These are phyloP conservation scores for Carassius gibelio DNA, from an alignment of 2,113 vertebrate genomes.

Conservation along the genomic window DNA sequence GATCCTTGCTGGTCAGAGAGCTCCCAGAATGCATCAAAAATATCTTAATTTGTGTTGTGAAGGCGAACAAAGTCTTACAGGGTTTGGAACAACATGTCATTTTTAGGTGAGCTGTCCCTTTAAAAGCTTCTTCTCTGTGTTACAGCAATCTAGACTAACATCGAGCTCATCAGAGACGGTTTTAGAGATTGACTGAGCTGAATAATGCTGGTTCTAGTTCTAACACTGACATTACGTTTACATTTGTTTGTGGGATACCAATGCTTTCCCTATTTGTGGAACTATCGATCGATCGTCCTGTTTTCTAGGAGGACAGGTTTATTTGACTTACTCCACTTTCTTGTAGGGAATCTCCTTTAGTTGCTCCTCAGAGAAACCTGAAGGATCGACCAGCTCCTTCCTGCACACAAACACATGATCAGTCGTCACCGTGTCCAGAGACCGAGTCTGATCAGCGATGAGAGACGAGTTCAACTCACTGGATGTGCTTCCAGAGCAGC, in stretches of 20 bases:
- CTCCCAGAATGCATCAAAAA: no score
- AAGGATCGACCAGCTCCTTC: slow-evolving; percentile 87
- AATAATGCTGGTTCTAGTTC: not conserved
- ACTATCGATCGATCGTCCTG: not conserved
- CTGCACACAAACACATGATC: slow-evolving; percentile 63
- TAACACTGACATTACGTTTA: no score
- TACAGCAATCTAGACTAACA: slow-evolving; percentile 12
- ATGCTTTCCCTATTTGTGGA: not conserved
- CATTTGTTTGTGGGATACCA: not conserved
- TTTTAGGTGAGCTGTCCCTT: no score
- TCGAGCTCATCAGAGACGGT: not conserved
- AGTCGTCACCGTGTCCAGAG: not conserved
- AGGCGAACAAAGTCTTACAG: no score
- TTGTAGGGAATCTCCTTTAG: slow-evolving; percentile 90
- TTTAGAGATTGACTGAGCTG: not conserved
- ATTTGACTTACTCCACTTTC: slow-evolving; percentile 84
- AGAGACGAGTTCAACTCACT: slow-evolving; percentile 74
- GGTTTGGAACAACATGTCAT: no score
- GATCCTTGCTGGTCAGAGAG: no score
- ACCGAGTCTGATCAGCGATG: not conserved
- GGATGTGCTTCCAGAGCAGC: slow-evolving; percentile 88
- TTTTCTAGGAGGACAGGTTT: no score
- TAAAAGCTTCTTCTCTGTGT: not conserved
- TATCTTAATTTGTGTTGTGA: no score
- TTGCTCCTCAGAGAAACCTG: slow-evolving; percentile 84